Evolutionary conservation across 2,888 invertebrate genomes (phyloP), one percentile per base, ranked within the genome.

Genomic region (Lucinisca nassula): DNA sequence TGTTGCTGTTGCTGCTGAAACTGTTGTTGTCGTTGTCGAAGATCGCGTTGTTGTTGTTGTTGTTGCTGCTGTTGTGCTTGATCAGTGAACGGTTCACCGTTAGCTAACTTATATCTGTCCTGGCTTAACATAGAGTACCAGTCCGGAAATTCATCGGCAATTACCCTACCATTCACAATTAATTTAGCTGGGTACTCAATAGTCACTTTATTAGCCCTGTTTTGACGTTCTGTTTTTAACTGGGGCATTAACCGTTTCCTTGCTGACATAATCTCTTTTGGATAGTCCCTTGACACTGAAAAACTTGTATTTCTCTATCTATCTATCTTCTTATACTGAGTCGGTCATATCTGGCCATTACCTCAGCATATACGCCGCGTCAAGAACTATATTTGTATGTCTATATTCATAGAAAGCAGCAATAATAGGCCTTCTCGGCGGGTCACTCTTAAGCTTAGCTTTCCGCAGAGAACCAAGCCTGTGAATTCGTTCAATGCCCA

Each of bases 221-320:
- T 37, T n/a, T 55, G 67, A n/a, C 67, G 58, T 38, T 67, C n/a
- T n/a, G 8, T 32, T 49, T 79, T 79, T 24, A 61, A 45, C 24
- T 30, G 30, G n/a, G 80, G 80, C 79, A 40, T 70, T 27, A 79
- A 49, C 27, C 37, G 37, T 32, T 32, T 35, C 8, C 75, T 17
- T 4, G 81, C 81, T 1, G 74, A 74, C 27, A 55, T 24, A 8
- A 81, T 74, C 40, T 81, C 74, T 24, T 58, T 74, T 24, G 81
- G 81, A 32, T 61, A 81, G 27, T 81, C 81, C 24, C 74, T 58
- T n/a, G 74, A 51, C 12, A 81, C 38, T 21, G 81, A 81, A 27
- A 58, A 81, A 24, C 24, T 24, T 21, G 81, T 58, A 24, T 35
- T 51, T 58, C 35, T n/a, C n/a, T n/a, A n/a, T n/a, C n/a, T n/a